These are phyloP conservation scores for Watsonalla binaria DNA, from an alignment of 2,888 invertebrate genomes.

Conservation along the genomic window DNA sequence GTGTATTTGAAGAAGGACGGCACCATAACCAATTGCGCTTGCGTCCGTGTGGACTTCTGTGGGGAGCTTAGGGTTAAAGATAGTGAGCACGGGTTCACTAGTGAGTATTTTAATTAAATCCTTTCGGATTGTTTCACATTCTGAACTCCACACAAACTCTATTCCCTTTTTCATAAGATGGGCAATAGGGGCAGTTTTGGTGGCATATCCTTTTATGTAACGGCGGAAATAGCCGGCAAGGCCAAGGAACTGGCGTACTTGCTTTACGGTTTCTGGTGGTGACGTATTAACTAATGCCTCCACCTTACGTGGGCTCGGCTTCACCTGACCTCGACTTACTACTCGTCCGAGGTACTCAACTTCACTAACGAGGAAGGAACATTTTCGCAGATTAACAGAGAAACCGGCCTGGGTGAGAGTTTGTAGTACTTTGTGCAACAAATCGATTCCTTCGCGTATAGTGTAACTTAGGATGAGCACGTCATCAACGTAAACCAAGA, in stretches of 20 bases:
- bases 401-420: no score
- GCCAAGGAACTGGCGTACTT: conserved; percentile 21
- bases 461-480: conserved; percentile 7
- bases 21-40: conserved; percentile 7
- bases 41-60: conserved; percentile 11
- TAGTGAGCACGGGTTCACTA: conserved; percentile 11
- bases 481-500: conserved; percentile 12
- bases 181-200: conserved; percentile 2
- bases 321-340: conserved; percentile 19
- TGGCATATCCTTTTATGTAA: conserved; percentile 12
- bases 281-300: conserved; percentile 17
- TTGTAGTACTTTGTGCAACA: conserved; percentile 9
- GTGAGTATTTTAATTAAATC: conserved; percentile 5
- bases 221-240: conserved; percentile 22
- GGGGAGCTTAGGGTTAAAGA: conserved; percentile 8
- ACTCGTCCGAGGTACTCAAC: conserved; percentile 21
- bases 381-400: no score
- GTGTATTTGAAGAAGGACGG: conserved; percentile 10
- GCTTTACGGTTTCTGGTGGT: background rate
- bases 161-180: no score
- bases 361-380: no score
- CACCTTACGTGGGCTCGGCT: conserved; percentile 19
- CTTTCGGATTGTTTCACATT: no score
- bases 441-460: conserved; percentile 9
- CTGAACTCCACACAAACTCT: background rate